Conservation (phyloP, 2,888 invertebrate genomes). For the Apamea epomidion region DNA sequence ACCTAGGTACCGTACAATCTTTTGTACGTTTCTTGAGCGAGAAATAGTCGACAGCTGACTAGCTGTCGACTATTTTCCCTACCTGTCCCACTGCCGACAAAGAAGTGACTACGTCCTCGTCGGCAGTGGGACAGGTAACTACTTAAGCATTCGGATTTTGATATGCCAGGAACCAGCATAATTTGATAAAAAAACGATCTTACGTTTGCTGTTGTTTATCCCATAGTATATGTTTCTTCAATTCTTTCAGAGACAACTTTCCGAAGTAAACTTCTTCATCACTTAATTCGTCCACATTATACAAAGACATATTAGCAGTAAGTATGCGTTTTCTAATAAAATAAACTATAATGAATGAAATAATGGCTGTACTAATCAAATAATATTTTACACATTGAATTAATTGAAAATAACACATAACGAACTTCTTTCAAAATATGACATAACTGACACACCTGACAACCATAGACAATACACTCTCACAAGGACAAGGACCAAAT, state of each 20-base stretch:
- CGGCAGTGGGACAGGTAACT: neutral
- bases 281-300: slow-evolving; percentile 61
- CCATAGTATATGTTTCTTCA: slow-evolving; percentile 74
- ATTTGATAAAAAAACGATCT: slow-evolving; percentile 56
- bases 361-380: slow-evolving; percentile 56
- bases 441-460: slow-evolving; percentile 4
- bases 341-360: slow-evolving; percentile 54
- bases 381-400: slow-evolving; percentile 59
- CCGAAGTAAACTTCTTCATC: slow-evolving; percentile 82
- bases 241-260: slow-evolving; percentile 78
- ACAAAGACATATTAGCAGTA: slow-evolving; percentile 46
- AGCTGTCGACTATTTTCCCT: too few species aligned
- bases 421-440: slow-evolving; percentile 61
- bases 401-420: slow-evolving; percentile 60
- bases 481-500: too few species aligned
- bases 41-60: too few species aligned
- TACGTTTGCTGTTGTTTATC: slow-evolving; percentile 71
- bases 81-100: too few species aligned
- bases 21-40: neutral
- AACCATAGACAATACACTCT: too few species aligned
- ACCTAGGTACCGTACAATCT: neutral
- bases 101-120: too few species aligned
- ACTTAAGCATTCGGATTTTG: neutral
- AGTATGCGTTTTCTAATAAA: slow-evolving; percentile 54
- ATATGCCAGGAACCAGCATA: neutral